Percentiles rank a stretch among this genome's conserved stretches.
Evolutionary conservation across 2,888 invertebrate genomes (phyloP).

Genomic region (Geophilus truncorum): DNA sequence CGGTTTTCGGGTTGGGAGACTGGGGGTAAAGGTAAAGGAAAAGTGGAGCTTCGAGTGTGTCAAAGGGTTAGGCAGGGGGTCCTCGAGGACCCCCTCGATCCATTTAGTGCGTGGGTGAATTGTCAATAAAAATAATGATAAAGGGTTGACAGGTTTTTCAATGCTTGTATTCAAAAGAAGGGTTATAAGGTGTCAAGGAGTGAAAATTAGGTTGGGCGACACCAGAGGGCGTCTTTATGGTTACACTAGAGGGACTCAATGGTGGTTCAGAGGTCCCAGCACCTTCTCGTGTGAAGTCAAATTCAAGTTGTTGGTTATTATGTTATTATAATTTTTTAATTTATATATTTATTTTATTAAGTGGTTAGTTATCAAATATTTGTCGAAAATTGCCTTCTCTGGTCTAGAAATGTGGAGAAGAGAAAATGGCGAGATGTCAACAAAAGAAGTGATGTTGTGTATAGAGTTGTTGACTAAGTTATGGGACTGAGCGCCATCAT

Average conservation of each 20-base stretch:
- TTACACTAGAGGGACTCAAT: neutral
- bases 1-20: too few relatives aligned
- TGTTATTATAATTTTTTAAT: too few relatives aligned
- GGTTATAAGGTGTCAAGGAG: neutral
- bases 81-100: neutral
- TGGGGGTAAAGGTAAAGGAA: too few relatives aligned
- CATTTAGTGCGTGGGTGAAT: neutral
- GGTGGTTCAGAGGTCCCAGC: neutral
- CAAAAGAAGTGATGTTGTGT: neutral
- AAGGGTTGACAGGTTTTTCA: neutral
- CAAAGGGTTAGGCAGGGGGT: neutral
- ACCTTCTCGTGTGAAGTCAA: constrained; percentile 14
- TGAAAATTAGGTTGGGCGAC: constrained; percentile 9
- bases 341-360: too few relatives aligned
- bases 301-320: too few relatives aligned
- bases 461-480: constrained; percentile 9
- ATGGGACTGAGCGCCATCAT: neutral
- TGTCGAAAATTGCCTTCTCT: too few relatives aligned
- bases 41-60: neutral
- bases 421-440: neutral
- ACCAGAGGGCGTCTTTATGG: neutral
- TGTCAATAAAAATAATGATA: neutral
- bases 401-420: too few relatives aligned
- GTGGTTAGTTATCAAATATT: too few relatives aligned
- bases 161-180: neutral